phyloP scores from a whole-genome alignment of 2,888 invertebrate genomes.

The Aethes cnicana region DNA sequence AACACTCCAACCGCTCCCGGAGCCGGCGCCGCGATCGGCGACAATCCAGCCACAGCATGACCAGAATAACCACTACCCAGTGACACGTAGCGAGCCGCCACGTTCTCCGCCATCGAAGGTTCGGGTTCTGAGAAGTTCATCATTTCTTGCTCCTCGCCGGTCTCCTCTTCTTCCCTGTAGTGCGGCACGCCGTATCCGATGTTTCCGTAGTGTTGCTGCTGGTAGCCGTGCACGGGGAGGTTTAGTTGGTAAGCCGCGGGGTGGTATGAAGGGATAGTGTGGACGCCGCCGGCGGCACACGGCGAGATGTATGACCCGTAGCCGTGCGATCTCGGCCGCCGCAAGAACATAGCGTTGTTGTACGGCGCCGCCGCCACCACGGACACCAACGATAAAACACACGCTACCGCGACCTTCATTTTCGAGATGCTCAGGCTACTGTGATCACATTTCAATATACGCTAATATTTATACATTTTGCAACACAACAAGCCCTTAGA shows the following conservation, averaged over 20 bases:
- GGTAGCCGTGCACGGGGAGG: slow-evolving; percentile 24
- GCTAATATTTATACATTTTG: slow-evolving; percentile 63
- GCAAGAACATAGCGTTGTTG: slow-evolving; percentile 38
- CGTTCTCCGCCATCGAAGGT: slow-evolving; percentile 46
- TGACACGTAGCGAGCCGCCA: slow-evolving; percentile 52
- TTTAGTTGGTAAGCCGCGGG: slow-evolving; percentile 14
- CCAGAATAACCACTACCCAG: slow-evolving; percentile 34
- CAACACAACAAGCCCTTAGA: slow-evolving; percentile 45
- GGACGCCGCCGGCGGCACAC: slow-evolving; percentile 47
- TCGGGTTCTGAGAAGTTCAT: slow-evolving; percentile 62
- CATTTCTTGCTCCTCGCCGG: slow-evolving; percentile 46
- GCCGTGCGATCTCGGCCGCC: slow-evolving; percentile 48
- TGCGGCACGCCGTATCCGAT: slow-evolving; percentile 44
- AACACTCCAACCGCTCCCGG: slow-evolving; percentile 60
- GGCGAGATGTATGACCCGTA: slow-evolving; percentile 45
- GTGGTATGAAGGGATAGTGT: slow-evolving; percentile 21
- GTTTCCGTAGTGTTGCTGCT: slow-evolving; percentile 41
- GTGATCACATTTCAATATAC: slow-evolving; percentile 42
- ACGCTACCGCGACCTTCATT: slow-evolving; percentile 56
- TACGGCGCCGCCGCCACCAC: slow-evolving; percentile 46
- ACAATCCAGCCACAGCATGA: slow-evolving; percentile 27
- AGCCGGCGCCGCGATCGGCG: slow-evolving; percentile 36
- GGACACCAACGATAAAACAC: slow-evolving; percentile 42
- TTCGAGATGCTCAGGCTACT: slow-evolving; percentile 45
- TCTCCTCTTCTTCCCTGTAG: slow-evolving; percentile 44